Evolutionary conservation across 2,888 invertebrate genomes (phyloP), one percentile per base, ranked within the genome.

Genomic region (Gastracanthus pulcherrimus): DNA sequence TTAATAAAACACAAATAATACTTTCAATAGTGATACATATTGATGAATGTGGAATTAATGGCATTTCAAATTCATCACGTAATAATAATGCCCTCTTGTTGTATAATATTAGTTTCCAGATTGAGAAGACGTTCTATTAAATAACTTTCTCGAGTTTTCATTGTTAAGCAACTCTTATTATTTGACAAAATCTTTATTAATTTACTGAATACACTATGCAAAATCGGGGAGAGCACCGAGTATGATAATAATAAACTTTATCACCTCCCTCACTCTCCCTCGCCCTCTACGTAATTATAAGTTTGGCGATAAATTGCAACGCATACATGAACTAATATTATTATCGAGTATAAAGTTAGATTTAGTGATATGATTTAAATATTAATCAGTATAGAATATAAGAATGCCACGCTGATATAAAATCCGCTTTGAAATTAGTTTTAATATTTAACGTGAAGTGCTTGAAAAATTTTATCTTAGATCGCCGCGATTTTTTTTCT

Each of bases 301-400:
- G 76, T 76, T 76, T 55, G 9, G n/a, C 69, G 36, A 77, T 77
- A 77, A 77, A 77, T 77, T 77, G 34, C 62, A 48, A 62, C 9
- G 48, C 45, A 36, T 45, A 69, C 62, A 9, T 19, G 19, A 60
- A 62, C 67, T 66, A 26, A 58, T 58, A 45, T 66, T 34, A 55
- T 67, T 76, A 76, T 66, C 67, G 9, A 13, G 38, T 29, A 29
- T 13, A 66, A 76, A 66, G 64, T 76, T 76, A 55, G 75, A 76
- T 66, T 76, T 76, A 66, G 34, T 19, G 62, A 70, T 23, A 51
- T 19, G 51, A 9, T 23, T 55, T 55, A 11, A 55, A 55, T 55
- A 26, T 55, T 55, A 55, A 55, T 55, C 51, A 6, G 13, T n/a
- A n/a, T n/a, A 9, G 41, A 55, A 26, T 1, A 26, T 9, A 19